Evolutionary conservation across 2,888 invertebrate genomes (phyloP).

Genomic region (Itoplectis maculator): DNA sequence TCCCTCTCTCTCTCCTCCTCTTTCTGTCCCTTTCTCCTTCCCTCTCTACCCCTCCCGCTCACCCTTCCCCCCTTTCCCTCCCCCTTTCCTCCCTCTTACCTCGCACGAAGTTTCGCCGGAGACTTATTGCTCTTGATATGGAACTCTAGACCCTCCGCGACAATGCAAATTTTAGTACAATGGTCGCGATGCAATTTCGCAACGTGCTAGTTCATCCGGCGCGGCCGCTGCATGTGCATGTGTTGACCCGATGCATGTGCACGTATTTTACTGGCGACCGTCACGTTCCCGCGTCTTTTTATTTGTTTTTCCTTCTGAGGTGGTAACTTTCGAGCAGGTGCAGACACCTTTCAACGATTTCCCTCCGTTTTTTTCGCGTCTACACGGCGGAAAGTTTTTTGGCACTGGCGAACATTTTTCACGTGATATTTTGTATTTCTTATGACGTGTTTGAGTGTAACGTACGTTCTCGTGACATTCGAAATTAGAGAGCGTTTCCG

Average conservation of each 20-base stretch:
- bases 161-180: conserved; percentile 22
- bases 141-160: background rate
- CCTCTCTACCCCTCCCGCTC: too few species aligned
- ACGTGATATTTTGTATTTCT: too few species aligned
- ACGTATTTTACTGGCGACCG: background rate
- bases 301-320: background rate
- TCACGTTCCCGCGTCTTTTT: background rate
- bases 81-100: background rate
- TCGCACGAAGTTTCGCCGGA: conserved; percentile 30
- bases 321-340: too few species aligned
- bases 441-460: too few species aligned
- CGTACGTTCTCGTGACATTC: too few species aligned
- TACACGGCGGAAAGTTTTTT: too few species aligned
- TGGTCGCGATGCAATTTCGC: conserved; percentile 21
- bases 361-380: background rate
- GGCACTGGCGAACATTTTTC: too few species aligned
- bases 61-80: too few species aligned
- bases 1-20: background rate
- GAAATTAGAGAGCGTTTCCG: too few species aligned
- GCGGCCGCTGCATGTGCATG: background rate
- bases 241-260: conserved; percentile 9
- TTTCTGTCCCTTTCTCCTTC: background rate
- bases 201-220: conserved; percentile 6
- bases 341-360: background rate
- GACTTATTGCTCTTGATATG: conserved; percentile 48